Evolutionary conservation across 2,113 vertebrate genomes (phyloP).

Genomic region (Tachycineta bicolor): DNA sequence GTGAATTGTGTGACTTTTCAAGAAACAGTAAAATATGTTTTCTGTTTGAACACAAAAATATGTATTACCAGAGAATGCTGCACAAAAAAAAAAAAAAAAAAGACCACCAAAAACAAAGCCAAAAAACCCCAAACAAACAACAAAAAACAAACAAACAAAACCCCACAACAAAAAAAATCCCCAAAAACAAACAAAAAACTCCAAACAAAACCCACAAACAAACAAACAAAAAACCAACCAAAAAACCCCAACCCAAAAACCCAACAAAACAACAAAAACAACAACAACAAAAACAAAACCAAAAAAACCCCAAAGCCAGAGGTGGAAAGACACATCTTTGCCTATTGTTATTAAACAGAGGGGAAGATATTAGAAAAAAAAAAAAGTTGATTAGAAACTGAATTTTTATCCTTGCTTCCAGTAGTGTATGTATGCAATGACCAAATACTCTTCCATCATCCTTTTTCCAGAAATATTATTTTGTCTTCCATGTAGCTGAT

Average conservation of each 20-base stretch:
- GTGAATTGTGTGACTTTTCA: constrained; percentile 53
- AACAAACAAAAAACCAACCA: too few species aligned
- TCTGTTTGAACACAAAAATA: constrained; percentile 67
- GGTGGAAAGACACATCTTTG: constrained; percentile 38
- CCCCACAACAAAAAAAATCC: too few species aligned
- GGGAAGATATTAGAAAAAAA: constrained; percentile 7
- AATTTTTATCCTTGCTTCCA: neutral
- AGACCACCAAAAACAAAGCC: too few species aligned
- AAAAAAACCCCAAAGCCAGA: neutral
- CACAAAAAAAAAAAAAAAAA: neutral
- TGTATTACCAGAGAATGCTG: constrained; percentile 18
- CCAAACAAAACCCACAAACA: too few species aligned
- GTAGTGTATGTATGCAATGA: neutral
- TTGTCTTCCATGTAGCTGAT: neutral
- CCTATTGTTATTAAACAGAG: constrained; percentile 5
- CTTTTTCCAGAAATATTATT: neutral
- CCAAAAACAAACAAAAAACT: too few species aligned
- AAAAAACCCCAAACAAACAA: too few species aligned
- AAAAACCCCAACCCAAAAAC: too few species aligned
- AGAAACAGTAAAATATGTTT: constrained; percentile 63
- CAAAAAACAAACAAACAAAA: too few species aligned
- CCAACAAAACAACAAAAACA: too few species aligned
- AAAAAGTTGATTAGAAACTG: constrained; percentile 27
- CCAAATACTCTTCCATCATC: neutral
- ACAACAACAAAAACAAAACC: too few species aligned